Conservation (phyloP, 2,888 invertebrate species). For the Sepioteuthis lessoniana region DNA sequence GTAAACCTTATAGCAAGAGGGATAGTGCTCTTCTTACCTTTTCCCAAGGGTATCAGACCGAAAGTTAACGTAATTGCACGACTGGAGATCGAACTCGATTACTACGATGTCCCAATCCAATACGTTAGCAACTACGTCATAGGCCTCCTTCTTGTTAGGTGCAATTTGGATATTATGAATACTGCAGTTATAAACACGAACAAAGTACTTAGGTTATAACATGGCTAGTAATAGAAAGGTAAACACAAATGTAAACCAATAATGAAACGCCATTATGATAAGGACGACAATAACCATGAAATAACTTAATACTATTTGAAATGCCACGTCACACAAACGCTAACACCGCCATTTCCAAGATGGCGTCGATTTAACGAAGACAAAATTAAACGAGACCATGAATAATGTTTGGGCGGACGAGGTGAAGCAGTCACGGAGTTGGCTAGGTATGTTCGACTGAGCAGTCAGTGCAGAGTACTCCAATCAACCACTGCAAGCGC, state of each 20-base stretch:
- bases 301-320: background rate
- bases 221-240: background rate
- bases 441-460: background rate
- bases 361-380: conserved; percentile 1
- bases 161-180: background rate
- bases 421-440: background rate
- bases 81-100: no score
- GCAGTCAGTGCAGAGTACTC: conserved; percentile 2
- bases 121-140: no score
- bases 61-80: no score
- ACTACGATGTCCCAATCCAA: no score
- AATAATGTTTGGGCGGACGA: background rate
- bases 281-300: background rate
- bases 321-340: background rate
- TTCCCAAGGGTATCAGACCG: no score
- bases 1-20: no score
- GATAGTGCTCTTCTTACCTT: no score
- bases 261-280: background rate
- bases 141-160: background rate
- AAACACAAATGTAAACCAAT: background rate
- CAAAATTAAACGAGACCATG: background rate
- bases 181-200: background rate
- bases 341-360: background rate
- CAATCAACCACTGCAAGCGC: conserved; percentile 33
- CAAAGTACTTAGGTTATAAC: background rate